phyloP scores from a whole-genome alignment of 2,888 invertebrate species.

The Atethmia centrago region DNA sequence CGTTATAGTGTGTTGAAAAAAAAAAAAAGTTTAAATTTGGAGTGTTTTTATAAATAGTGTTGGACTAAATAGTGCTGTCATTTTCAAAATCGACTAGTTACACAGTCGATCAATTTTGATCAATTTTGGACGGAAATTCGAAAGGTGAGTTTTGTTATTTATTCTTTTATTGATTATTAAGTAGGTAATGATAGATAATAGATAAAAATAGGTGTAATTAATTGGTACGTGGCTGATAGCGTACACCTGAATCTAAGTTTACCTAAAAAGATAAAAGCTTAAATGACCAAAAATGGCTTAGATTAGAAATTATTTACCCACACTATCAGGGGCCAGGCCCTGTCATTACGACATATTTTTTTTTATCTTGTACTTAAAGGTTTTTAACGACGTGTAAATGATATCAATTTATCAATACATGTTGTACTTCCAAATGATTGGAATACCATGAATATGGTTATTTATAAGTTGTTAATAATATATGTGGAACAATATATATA shows the following conservation, averaged over 20 bases:
- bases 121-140: conserved; percentile 10
- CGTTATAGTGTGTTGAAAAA: conserved; percentile 25
- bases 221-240: conserved; percentile 32
- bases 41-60: conserved; percentile 35
- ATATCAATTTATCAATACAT: conserved; percentile 18
- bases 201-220: conserved; percentile 13
- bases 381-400: conserved; percentile 10
- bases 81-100: background rate
- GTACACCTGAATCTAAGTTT: conserved; percentile 18
- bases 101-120: conserved; percentile 12
- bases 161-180: background rate
- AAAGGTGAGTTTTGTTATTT: conserved; percentile 46
- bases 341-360: conserved; percentile 23
- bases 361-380: conserved; percentile 9
- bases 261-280: conserved; percentile 28
- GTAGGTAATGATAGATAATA: background rate
- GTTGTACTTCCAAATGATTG: background rate
- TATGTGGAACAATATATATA: background rate
- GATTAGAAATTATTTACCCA: conserved; percentile 32
- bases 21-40: conserved; percentile 1
- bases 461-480: background rate
- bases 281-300: conserved; percentile 1
- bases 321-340: conserved; percentile 5
- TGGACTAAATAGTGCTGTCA: conserved; percentile 13
- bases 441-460: background rate